Evolutionary conservation across 2,888 invertebrate species (phyloP), one percentile per base, ranked within the genome.

Genomic region (Melanotus villosus): DNA sequence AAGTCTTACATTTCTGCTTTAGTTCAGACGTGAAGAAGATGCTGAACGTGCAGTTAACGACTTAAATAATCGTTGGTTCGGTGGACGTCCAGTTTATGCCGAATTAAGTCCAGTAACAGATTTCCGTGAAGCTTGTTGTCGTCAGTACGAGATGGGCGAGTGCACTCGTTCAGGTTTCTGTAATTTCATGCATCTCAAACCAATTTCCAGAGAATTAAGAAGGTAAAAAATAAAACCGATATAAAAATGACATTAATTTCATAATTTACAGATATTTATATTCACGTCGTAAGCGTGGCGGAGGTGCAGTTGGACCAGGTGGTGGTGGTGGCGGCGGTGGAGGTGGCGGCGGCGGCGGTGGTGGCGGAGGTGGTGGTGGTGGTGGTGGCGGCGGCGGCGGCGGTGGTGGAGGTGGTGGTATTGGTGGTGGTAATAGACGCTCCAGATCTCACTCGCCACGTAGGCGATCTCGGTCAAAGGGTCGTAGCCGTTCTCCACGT

Each of bases 181-280:
- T 85, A 99, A 99, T 87, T 99, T 99, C 86, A 99, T 99, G 99
- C 99, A 99, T 83, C 88, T 99, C 84, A 99, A 99, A 83, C 99
- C 99, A 9, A 99, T 99, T 79, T 98, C 98, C 0, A 89, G 98
- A 72, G 98, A 98, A 83, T 86, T 99, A 65, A 89, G 98, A 73
- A 91, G 97, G 86, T 95, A 89, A 56, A 16, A n/a, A n/a, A n/a
- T n/a, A n/a, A n/a, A n/a, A n/a, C n/a, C n/a, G n/a, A n/a, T n/a
- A n/a, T n/a, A n/a, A n/a, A n/a, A n/a, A n/a, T n/a, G n/a, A n/a
- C n/a, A n/a, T n/a, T n/a, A n/a, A n/a, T n/a, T n/a, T n/a, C n/a
- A n/a, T n/a, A n/a, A n/a, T n/a, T 81, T 84, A 1, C 81, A 89
- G 90, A 80, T 90, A 93, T 84, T 82, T 93, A 79, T 92, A 94